Evolutionary conservation across 2,888 invertebrate genomes (phyloP), one percentile per base, ranked within the genome.

Genomic region (Amphimallon solstitiale): DNA sequence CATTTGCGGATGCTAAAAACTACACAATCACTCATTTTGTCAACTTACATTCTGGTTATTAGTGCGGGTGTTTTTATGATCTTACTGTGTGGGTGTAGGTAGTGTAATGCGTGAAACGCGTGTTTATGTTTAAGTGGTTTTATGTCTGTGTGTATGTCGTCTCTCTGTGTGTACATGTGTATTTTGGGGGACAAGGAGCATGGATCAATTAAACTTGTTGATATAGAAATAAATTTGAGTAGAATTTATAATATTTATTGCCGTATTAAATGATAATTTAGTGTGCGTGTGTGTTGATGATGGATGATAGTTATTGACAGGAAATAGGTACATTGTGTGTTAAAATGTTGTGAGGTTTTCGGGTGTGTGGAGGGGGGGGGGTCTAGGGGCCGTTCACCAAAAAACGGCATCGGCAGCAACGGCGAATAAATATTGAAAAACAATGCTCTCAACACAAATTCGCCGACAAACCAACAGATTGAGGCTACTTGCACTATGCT

Each of bases 1-100:
- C 77, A 77, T 75, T 74, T 75, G 78, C 77, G 76, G 75, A 74
- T 76, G 76, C 77, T 79, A 78, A 73, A 40, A 72, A 75, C 76
- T 77, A 79, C 75, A 72, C 76, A 77, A 75, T 77, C 77, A 73
- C 75, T 76, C 76, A 73, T 74, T 75, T 74, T 73, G 73, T 77
- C 75, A 71, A 73, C 74, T 63, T 75, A 74, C 77, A 76, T 76
- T 75, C 77, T 71, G 73, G 75, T 74, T 75, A 75, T 73, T 68
- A 74, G 74, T 76, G 76, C 73, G 65, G 71, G 70, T 74, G 72
- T 68, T 54, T 67, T 69, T 68, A 71, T 65, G 70, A 61, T 70
- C 70, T 71, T 71, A 72, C 73, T 74, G 71, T 35, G n/a, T 15
- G 51, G 6, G 29, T 14, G 34, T n/a, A n/a, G n/a, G n/a, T n/a